Evolutionary conservation across 2,113 vertebrate species (phyloP), one percentile per base, ranked within the genome.

Genomic region (Rana temporaria): DNA sequence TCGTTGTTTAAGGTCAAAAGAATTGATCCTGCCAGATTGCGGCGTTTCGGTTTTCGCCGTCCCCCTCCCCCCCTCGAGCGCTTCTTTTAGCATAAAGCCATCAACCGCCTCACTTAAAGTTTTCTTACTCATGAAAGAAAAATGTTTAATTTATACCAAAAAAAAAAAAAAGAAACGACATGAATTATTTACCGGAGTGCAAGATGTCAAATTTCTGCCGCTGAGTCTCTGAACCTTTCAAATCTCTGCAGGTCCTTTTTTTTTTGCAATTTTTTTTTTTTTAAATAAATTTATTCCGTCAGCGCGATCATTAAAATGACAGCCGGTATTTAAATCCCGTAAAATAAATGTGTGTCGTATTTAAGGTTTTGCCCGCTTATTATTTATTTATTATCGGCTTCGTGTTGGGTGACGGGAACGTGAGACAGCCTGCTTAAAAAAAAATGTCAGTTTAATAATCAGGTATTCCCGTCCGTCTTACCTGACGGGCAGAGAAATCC

Each of bases 111-210:
- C 60, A 60, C 68, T 63, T 63, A n/a, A 48, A 48, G 22, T 22
- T 63, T 63, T 26, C 60, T 59, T 73, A 73, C 24, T 73, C 70
- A 57, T 30, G 22, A 65, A 78, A 55, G 14, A 74, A 30, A 30
- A 84, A 85, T 78, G 30, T 85, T 86, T 84, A 53, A 87, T 86
- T 89, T 86, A 84, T 86, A 87, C 79, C 84, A 80, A 17, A 30
- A 76, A 30, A 30, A 30, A 30, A 30, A 30, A 30, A 30, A 30
- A 30, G 3, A 30, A 19, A 26, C 77, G 83, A 70, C 70, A 1
- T 84, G 84, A 74, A 82, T 81, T 63, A 86, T 74, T 86, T 87
- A 86, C 68, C 85, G 0, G 9, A 79, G 64, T 24, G 1, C 0
- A 1, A n/a, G 24, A 55, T 42, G 56, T 85, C 79, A 24, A 78